Percentiles rank a stretch among this genome's conserved stretches.
Evolutionary conservation across 2,888 invertebrate genomes (phyloP).

Genomic region (Polyommatus iphigenia): DNA sequence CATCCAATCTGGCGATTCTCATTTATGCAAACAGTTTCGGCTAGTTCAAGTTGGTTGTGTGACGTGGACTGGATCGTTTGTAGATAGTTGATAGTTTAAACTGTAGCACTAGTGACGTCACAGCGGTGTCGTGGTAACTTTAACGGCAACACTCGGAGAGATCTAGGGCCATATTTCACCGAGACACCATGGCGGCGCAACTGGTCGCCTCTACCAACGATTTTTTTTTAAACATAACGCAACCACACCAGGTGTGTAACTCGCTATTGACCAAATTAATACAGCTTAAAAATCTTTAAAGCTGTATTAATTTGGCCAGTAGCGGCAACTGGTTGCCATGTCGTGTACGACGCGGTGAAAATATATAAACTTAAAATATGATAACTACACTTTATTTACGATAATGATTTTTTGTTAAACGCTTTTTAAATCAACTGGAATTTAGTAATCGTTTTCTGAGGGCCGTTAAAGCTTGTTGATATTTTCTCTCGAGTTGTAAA

Average conservation of each 20-base stretch:
- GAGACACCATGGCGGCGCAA: not conserved
- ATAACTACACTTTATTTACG: too few relatives aligned
- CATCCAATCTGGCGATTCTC: not conserved
- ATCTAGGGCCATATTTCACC: not conserved
- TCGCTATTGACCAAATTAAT: too few relatives aligned
- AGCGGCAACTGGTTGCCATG: too few relatives aligned
- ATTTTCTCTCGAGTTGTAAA: not conserved
- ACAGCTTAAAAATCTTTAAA: too few relatives aligned
- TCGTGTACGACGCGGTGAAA: too few relatives aligned
- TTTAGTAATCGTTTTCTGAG: too few relatives aligned
- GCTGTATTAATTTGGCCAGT: too few relatives aligned
- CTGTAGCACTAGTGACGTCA: not conserved
- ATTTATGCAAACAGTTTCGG: not conserved
- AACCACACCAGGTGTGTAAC: not conserved
- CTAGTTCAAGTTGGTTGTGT: not conserved
- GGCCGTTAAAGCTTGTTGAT: not conserved
- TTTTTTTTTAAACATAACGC: not conserved
- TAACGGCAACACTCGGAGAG: not conserved
- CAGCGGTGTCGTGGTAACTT: not conserved
- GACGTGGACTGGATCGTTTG: not conserved
- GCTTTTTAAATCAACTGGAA: too few relatives aligned
- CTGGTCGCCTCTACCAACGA: not conserved
- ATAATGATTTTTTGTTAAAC: too few relatives aligned
- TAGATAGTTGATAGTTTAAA: conserved; percentile 1
- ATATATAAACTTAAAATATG: too few relatives aligned